Percentiles rank a stretch among this genome's conserved stretches.
Evolutionary conservation across 2,888 invertebrate genomes (phyloP).

Genomic region (Pseudococcus longispinus): DNA sequence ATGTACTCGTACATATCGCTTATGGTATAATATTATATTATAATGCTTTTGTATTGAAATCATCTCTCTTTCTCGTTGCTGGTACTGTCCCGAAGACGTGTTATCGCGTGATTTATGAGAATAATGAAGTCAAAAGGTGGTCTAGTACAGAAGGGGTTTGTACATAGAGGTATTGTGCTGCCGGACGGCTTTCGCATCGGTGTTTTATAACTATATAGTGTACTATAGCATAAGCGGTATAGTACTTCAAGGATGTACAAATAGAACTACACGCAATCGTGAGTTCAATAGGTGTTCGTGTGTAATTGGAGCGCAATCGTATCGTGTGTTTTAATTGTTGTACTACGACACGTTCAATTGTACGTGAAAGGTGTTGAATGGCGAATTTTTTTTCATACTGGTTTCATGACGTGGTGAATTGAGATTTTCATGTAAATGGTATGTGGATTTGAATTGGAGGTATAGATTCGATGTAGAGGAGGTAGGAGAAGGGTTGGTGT

Average conservation of each 20-base stretch:
- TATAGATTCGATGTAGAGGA: neutral
- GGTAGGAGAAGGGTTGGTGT: neutral
- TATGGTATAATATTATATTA: neutral
- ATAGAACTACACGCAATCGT: conserved; percentile 15
- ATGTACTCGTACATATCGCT: neutral
- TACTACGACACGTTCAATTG: neutral
- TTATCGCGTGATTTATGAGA: conserved; percentile 20
- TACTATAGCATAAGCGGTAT: neutral
- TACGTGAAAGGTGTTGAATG: conserved; percentile 20
- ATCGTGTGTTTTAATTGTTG: conserved; percentile 19
- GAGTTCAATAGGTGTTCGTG: conserved; percentile 22
- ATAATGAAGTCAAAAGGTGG: conserved; percentile 26
- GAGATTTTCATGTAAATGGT: neutral
- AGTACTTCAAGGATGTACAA: conserved; percentile 12
- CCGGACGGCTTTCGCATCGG: neutral
- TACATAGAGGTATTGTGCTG: conserved; percentile 6
- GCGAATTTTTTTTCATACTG: neutral
- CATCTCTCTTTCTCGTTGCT: neutral
- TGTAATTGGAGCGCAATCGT: conserved; percentile 26
- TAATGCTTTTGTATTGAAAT: conserved; percentile 16
- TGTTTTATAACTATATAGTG: neutral
- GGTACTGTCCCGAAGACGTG: conserved; percentile 19
- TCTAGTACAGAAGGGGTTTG: conserved; percentile 3
- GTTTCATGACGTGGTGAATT: neutral
- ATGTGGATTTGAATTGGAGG: neutral